A percentile compares a stretch with the other conserved stretches of the same genome.
phyloP scores from a whole-genome alignment of 2,888 invertebrate genomes.

The Sycophila texana region DNA sequence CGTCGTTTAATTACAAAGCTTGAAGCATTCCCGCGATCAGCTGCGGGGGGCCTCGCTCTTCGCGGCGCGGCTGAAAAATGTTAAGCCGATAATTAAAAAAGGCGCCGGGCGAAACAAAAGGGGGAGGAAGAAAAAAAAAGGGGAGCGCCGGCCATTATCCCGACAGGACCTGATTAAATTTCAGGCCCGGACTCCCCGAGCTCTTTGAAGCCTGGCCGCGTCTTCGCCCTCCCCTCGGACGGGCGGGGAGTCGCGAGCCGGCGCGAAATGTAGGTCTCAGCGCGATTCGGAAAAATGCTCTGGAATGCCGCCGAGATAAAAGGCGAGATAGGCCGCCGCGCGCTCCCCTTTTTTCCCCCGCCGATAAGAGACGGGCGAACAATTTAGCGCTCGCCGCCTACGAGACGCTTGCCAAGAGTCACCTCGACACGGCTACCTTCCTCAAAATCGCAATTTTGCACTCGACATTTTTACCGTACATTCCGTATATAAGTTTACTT shows the following conservation, averaged over 20 bases:
- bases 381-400: conserved; percentile 7
- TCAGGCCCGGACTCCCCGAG: conserved; percentile 14
- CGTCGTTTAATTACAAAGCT: neutral
- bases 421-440: too few relatives aligned
- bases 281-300: conserved; percentile 64
- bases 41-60: neutral
- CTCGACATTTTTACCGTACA: too few relatives aligned
- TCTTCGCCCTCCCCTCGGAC: conserved; percentile 12
- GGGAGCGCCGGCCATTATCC: conserved; percentile 11
- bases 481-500: too few relatives aligned
- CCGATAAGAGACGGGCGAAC: conserved; percentile 36
- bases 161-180: conserved; percentile 35
- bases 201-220: conserved; percentile 16
- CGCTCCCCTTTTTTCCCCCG: conserved; percentile 13
- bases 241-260: conserved; percentile 43
- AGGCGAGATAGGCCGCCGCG: conserved; percentile 12
- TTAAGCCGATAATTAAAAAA: conserved; percentile 42
- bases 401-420: neutral
- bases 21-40: neutral
- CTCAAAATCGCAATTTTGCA: too few relatives aligned
- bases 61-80: neutral
- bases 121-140: neutral
- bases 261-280: conserved; percentile 62
- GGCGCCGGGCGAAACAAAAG: conserved; percentile 18
- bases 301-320: conserved; percentile 51